phyloP scores from a whole-genome alignment of 2,113 vertebrate genomes.

The Bucco capensis region DNA sequence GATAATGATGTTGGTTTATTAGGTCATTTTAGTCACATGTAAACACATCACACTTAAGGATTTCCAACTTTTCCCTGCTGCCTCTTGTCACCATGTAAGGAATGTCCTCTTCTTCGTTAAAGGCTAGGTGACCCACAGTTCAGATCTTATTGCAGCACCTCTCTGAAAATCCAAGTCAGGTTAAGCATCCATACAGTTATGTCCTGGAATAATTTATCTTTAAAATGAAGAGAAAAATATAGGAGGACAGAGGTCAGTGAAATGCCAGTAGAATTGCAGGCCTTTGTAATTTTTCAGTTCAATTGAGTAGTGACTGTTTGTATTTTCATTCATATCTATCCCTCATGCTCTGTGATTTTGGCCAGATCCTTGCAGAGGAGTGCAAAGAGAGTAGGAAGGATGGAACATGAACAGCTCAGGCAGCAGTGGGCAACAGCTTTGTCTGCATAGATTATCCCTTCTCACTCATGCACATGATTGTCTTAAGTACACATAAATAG shows the following conservation, averaged over 20 bases:
- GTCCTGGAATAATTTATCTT: background rate
- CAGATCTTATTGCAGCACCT: background rate
- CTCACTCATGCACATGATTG: background rate
- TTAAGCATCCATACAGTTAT: background rate
- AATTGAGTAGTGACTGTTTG: rapidly evolving
- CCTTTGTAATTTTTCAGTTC: background rate
- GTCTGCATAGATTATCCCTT: background rate
- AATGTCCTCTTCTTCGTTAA: background rate
- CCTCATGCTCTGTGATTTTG: background rate
- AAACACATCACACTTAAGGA: background rate
- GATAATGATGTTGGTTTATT: background rate
- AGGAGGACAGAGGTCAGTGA: background rate
- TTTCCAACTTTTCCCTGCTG: background rate
- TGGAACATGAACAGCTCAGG: background rate
- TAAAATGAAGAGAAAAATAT: background rate
- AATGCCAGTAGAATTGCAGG: background rate
- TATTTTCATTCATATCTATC: background rate
- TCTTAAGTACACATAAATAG: slow-evolving; percentile 19
- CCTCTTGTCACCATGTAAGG: background rate
- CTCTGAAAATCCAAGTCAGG: background rate
- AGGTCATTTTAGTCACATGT: background rate
- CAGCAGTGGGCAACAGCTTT: background rate
- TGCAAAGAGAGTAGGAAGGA: background rate
- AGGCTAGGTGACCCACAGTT: background rate
- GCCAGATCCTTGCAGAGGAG: background rate